phyloP scores from a whole-genome alignment of 2,113 vertebrate genomes.

The Ciconia stormi region DNA sequence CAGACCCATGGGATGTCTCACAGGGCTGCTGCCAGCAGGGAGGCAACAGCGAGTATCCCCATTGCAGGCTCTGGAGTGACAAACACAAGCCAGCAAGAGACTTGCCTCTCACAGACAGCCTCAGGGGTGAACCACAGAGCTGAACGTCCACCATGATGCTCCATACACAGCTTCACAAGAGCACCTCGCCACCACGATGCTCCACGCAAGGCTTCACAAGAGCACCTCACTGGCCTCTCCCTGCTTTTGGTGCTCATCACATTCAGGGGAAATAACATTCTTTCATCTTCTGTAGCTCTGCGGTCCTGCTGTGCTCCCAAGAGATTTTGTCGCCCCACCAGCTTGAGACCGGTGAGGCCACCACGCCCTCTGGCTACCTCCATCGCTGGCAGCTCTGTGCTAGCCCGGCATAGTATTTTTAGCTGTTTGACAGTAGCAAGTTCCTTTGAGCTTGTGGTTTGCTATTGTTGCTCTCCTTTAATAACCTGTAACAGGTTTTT shows the following conservation, averaged over 20 bases:
- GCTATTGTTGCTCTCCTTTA: background rate
- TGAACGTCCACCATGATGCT: fast-evolving
- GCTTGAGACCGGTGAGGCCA: background rate
- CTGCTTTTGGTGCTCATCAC: background rate
- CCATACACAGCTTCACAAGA: background rate
- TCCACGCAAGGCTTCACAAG: background rate
- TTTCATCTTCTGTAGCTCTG: background rate
- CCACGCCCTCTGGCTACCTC: background rate
- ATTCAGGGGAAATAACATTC: background rate
- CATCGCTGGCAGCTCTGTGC: background rate
- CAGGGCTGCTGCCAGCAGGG: background rate
- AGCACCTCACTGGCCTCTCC: background rate
- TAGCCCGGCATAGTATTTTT: fast-evolving
- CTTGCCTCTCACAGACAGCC: background rate
- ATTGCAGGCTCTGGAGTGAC: background rate
- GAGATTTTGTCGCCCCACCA: background rate
- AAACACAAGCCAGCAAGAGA: fast-evolving
- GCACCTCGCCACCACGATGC: fast-evolving
- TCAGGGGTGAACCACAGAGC: background rate
- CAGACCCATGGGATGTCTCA: background rate
- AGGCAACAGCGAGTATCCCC: background rate
- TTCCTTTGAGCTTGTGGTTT: background rate
- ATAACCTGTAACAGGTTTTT: conserved; percentile 23
- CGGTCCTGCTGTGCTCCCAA: fast-evolving
- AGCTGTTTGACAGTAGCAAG: background rate